Evolutionary conservation across 2,113 vertebrate genomes (phyloP).

Genomic region (Corythaeola cristata): DNA sequence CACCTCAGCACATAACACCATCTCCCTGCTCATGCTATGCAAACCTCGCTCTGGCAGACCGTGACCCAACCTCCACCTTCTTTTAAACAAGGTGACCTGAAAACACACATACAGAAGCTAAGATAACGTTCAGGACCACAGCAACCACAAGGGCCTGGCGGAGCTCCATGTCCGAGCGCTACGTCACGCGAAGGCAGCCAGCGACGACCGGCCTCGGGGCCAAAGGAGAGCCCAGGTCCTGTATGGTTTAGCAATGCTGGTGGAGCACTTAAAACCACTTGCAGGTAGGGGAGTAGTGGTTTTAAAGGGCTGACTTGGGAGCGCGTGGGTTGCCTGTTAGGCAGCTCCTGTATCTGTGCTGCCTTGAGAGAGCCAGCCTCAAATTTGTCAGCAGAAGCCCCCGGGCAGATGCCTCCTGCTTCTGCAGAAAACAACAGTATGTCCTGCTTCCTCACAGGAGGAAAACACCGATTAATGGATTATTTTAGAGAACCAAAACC

Average conservation of each 20-base stretch:
- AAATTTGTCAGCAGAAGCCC: not conserved
- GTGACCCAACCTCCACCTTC: slow-evolving; percentile 14
- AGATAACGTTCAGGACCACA: not conserved
- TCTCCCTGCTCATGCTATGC: not conserved
- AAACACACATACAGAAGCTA: not conserved
- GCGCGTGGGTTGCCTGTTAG: not conserved
- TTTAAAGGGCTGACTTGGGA: not conserved
- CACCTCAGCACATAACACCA: not conserved
- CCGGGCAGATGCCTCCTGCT: not conserved
- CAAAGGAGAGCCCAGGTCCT: not conserved
- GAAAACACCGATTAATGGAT: not conserved
- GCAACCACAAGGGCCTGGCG: not conserved
- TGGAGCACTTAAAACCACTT: not conserved
- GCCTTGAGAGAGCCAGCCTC: not conserved
- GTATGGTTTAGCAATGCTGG: not conserved
- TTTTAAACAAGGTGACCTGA: not conserved
- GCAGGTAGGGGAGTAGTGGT: not conserved
- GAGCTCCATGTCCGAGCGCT: not conserved
- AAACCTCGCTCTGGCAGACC: not conserved
- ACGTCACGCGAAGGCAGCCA: not conserved
- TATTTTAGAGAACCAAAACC: not conserved
- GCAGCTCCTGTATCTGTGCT: not conserved
- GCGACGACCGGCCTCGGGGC: rapidly evolving
- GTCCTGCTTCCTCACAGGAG: not conserved
- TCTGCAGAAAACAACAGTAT: not conserved